Percentiles rank a stretch among this genome's conserved stretches.
phyloP scores from a whole-genome alignment of 2,888 invertebrate species.

The Tupiocoris notatus region DNA sequence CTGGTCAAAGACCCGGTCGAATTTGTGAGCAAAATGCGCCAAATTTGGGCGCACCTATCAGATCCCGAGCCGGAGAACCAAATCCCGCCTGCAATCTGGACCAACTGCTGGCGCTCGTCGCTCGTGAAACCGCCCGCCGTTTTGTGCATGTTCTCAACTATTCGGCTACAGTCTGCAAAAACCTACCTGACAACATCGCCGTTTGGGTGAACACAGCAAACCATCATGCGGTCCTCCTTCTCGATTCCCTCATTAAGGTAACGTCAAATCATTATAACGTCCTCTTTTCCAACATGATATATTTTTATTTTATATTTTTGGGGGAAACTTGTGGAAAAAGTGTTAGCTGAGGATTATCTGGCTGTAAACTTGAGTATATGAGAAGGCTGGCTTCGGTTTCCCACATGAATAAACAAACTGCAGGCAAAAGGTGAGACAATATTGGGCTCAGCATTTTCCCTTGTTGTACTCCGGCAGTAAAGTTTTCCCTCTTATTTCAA shows the following conservation, averaged over 20 bases:
- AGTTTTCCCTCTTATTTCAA: too few species aligned
- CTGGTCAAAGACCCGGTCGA: slow-evolving; percentile 78
- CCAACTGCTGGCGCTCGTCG: slow-evolving; percentile 71
- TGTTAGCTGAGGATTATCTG: too few species aligned
- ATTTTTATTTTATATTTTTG: too few species aligned
- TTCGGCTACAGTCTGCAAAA: slow-evolving; percentile 60
- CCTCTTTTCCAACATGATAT: too few species aligned
- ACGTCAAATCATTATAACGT: too few species aligned
- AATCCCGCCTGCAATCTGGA: slow-evolving; percentile 75
- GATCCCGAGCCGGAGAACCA: slow-evolving; percentile 82
- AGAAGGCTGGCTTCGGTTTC: background rate
- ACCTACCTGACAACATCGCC: slow-evolving; percentile 58
- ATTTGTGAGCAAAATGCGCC: slow-evolving; percentile 66
- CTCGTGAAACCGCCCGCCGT: slow-evolving; percentile 73
- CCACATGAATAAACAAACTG: background rate
- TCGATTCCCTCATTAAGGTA: slow-evolving; percentile 46
- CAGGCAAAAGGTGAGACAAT: too few species aligned
- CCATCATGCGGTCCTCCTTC: slow-evolving; percentile 44
- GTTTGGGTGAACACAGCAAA: slow-evolving; percentile 37
- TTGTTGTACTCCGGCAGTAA: too few species aligned
- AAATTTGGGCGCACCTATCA: slow-evolving; percentile 69
- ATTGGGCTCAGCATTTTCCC: too few species aligned
- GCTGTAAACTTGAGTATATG: background rate
- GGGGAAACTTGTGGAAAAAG: too few species aligned
- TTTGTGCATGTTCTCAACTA: slow-evolving; percentile 77